Conservation (phyloP, 2,113 vertebrate species). For the Centropristis striata region DNA sequence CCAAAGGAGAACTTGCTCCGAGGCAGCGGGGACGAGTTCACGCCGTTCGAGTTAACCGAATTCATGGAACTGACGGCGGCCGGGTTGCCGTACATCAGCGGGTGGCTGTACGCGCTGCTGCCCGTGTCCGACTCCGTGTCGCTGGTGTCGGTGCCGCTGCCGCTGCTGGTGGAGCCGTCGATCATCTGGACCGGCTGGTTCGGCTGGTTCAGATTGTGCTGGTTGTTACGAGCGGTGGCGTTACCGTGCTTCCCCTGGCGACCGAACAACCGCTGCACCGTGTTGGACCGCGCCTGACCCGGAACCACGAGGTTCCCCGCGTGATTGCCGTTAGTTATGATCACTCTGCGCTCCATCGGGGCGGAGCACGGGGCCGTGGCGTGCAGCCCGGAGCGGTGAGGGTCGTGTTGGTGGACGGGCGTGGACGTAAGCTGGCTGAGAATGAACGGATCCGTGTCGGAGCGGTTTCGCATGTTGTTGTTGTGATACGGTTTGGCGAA, state of each 20-base stretch:
- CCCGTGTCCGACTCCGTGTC: slow-evolving; percentile 90
- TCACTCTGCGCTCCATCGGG: slow-evolving; percentile 77
- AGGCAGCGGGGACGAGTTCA: slow-evolving; percentile 57
- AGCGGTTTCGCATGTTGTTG: slow-evolving; percentile 86
- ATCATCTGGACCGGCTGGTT: slow-evolving; percentile 87
- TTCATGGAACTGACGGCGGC: slow-evolving; percentile 83
- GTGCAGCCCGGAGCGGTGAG: slow-evolving; percentile 41
- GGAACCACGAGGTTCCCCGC: slow-evolving; percentile 54
- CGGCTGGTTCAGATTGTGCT: slow-evolving; percentile 80
- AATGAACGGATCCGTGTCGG: slow-evolving; percentile 92
- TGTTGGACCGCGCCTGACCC: slow-evolving; percentile 78
- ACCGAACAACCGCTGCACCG: slow-evolving; percentile 74
- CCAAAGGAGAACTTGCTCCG: slow-evolving; percentile 83
- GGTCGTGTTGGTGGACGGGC: slow-evolving; percentile 67
- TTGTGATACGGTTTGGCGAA: slow-evolving; percentile 78
- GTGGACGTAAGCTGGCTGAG: slow-evolving; percentile 89
- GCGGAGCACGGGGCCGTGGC: slow-evolving; percentile 66
- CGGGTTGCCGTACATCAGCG: slow-evolving; percentile 87
- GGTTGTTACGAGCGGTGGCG: neutral
- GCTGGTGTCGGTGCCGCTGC: slow-evolving; percentile 90
- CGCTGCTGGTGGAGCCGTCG: slow-evolving; percentile 92
- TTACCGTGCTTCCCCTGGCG: slow-evolving; percentile 57
- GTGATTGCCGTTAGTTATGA: slow-evolving; percentile 85
- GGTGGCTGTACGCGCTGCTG: slow-evolving; percentile 82
- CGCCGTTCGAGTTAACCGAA: slow-evolving; percentile 63